Conservation (phyloP, 2,113 vertebrate species). For the Alouatta palliata region DNA sequence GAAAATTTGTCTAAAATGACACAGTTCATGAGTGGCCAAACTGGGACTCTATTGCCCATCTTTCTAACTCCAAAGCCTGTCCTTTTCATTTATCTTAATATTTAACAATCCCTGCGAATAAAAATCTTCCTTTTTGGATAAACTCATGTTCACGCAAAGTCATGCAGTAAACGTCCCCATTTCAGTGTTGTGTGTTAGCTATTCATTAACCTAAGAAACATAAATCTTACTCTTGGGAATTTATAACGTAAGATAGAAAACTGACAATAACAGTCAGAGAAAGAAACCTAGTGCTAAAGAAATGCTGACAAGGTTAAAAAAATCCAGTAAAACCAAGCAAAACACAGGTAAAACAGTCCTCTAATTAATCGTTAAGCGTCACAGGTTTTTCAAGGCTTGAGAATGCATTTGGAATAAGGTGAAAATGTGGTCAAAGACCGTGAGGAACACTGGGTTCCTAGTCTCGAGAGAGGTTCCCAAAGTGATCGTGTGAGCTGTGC, state of each 20-base stretch:
- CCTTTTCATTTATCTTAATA: background rate
- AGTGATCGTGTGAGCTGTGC: background rate
- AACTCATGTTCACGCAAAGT: background rate
- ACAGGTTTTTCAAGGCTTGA: background rate
- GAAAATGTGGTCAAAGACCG: background rate
- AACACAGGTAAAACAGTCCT: background rate
- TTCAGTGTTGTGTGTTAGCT: background rate
- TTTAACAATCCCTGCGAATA: background rate
- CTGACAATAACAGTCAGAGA: background rate
- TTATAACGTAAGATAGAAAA: background rate
- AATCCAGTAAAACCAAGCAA: background rate
- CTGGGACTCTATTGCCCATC: background rate
- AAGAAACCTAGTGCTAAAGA: background rate
- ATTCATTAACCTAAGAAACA: background rate
- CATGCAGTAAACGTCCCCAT: background rate
- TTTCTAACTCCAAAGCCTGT: background rate
- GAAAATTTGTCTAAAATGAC: background rate
- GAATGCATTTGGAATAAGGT: background rate
- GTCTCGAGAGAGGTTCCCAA: conserved; percentile 34
- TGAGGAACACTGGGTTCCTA: background rate
- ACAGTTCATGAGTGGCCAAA: background rate
- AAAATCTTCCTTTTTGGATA: background rate
- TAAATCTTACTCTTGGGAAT: background rate
- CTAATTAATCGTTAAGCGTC: background rate
- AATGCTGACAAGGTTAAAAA: background rate